Conservation (phyloP, 2,888 invertebrate genomes). For the Eugnorisma glareosa region DNA sequence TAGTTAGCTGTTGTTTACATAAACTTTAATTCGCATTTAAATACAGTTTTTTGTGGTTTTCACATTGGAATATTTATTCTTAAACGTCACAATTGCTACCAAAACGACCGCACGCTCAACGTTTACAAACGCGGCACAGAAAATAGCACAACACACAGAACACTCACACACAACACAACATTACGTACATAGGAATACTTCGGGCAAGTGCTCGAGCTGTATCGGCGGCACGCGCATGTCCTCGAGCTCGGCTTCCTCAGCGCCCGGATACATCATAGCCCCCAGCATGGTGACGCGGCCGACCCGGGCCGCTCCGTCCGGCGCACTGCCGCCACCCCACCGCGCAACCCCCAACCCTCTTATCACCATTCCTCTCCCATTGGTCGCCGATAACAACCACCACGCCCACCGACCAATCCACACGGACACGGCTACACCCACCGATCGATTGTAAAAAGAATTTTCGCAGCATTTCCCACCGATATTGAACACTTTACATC, state of each 20-base stretch:
- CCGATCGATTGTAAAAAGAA: slow-evolving; percentile 85
- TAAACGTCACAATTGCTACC: slow-evolving; percentile 36
- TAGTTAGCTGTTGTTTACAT: not conserved
- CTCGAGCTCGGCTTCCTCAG: slow-evolving; percentile 84
- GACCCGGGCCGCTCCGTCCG: slow-evolving; percentile 80
- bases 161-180: slow-evolving; percentile 68
- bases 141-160: slow-evolving; percentile 63
- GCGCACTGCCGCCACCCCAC: slow-evolving; percentile 86
- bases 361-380: slow-evolving; percentile 81
- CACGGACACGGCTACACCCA: slow-evolving; percentile 81
- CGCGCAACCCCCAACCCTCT: slow-evolving; percentile 87
- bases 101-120: slow-evolving; percentile 22
- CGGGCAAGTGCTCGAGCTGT: slow-evolving; percentile 93
- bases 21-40: not conserved
- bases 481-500: slow-evolving; percentile 84
- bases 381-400: slow-evolving; percentile 86
- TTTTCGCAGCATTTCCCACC: slow-evolving; percentile 84
- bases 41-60: slow-evolving; percentile 7
- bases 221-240: slow-evolving; percentile 93
- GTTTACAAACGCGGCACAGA: slow-evolving; percentile 51
- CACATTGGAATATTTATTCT: slow-evolving; percentile 1
- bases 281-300: slow-evolving; percentile 86
- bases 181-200: slow-evolving; percentile 93
- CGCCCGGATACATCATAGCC: slow-evolving; percentile 89
- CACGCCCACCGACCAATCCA: slow-evolving; percentile 88